Base-by-base conservation (phyloP, 2,113 vertebrate genomes). In the Cynoglossus semilaevis region DNA sequence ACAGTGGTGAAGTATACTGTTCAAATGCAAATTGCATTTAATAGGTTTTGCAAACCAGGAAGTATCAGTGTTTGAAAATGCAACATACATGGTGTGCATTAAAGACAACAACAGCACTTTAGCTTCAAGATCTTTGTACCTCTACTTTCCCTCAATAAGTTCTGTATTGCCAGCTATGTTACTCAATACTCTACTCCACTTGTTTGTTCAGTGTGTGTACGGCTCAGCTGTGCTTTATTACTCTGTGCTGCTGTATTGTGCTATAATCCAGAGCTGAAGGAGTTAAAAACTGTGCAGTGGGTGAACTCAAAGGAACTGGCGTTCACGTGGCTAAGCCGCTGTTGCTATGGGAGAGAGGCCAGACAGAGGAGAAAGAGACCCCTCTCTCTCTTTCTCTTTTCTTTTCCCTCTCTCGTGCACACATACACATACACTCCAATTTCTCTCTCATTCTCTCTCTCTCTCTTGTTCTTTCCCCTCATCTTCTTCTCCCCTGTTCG, bases 301-400 rank as follows among this genome's bases (percentile, higher is more conserved):
- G 74, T 89, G 73, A 83, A 85, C 80, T 86, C 83, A 86, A 78
- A 88, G 76, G 83, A 88, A 84, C 85, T 73, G 76, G 80, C 73
- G 67, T 82, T 89, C 88, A 88, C 86, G 76, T 78, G 77, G 81
- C 87, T 88, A 84, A 81, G 86, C 85, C 57, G 67, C 83, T 89
- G 91, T 91, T 90, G 89, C 89, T 87, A 92, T 89, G 87, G 87
- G 86, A 91, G 79, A 82, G 86, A 76, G 83, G 85, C 84, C 88
- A 89, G 86, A 85, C 83, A 85, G 80, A 86, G 84, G 77, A 87
- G 80, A 86, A 79, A 88, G 78, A 85, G 72, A 69, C 46, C 63
- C 15, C 71, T 69, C 74, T 72, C 76, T 67, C 77, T 78, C 66
- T 42, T 17, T 72, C 76, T 66, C 76, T 77, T 58, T 47, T 18